Percentiles rank a stretch among this genome's conserved stretches.
These are phyloP conservation scores for Sinonovacula constricta DNA, from an alignment of 1,140 invertebrate species.

Conservation along the genomic window DNA sequence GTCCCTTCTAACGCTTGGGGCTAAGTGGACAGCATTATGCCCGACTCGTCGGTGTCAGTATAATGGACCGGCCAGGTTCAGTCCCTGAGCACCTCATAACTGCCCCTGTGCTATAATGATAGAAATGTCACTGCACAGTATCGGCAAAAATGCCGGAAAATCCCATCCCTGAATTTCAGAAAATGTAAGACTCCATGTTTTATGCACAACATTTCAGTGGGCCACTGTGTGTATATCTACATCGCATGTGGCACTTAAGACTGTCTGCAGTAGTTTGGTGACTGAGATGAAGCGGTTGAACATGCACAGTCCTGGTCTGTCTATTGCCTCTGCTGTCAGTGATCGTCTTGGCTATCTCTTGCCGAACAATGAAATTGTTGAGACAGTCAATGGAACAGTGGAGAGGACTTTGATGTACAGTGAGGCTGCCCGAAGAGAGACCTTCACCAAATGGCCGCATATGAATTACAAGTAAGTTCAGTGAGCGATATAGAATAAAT, in stretches of 20 bases:
- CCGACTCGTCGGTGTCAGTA: too few species aligned
- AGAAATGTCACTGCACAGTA: too few species aligned
- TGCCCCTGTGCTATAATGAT: too few species aligned
- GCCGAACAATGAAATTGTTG: conserved; percentile 60
- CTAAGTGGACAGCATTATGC: too few species aligned
- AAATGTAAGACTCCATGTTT: too few species aligned
- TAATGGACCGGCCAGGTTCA: too few species aligned
- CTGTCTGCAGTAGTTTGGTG: conserved; percentile 88
- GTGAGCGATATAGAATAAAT: too few species aligned
- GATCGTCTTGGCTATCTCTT: conserved; percentile 90
- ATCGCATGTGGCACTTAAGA: conserved; percentile 87
- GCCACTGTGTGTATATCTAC: conserved; percentile 91
- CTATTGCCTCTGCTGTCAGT: conserved; percentile 92
- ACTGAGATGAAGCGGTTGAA: conserved; percentile 90
- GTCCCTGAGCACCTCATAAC: too few species aligned
- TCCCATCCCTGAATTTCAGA: too few species aligned
- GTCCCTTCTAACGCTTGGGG: too few species aligned
- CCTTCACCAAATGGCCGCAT: conserved; percentile 95
- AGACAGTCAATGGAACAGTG: conserved; percentile 60
- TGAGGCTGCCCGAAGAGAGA: conserved; percentile 91
- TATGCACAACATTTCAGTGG: too few species aligned
- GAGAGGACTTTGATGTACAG: conserved; percentile 87
- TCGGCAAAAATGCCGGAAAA: too few species aligned
- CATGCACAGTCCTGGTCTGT: conserved; percentile 89
- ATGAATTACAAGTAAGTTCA: conserved; percentile 97